Base-by-base conservation (phyloP, 2,888 invertebrate genomes). In the Dendrolimus houi region DNA sequence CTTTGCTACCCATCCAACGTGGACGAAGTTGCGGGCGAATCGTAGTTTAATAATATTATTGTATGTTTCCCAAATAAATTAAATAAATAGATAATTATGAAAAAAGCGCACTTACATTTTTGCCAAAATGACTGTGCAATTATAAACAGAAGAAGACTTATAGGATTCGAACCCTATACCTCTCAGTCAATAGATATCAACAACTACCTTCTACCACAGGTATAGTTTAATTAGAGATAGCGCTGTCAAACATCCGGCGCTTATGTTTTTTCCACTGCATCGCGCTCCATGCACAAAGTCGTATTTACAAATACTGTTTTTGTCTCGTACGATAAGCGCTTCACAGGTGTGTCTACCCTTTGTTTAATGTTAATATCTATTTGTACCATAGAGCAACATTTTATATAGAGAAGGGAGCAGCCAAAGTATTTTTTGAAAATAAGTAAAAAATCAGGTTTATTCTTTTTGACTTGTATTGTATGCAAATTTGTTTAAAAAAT, bases 231-330 rank as follows among this genome's bases (percentile, higher is more conserved):
- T 58, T 41, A 55, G 47, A 61, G 71, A 72, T 74, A 72, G 69
- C 59, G 3, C 29, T 52, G 12, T 57, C 60, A 64, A 64, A 77
- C 80, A 77, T 81, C 81, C 81, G 76, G 70, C 65, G 66, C 60
- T 60, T 60, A 55, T 64, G 59, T 65, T 63, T 65, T 53, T 65
- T 60, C 66, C 68, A 70, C 72, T 67, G 63, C 64, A 60, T 66
- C 65, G 61, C 65, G 61, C 60, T 61, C 58, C 52, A 14, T 12
- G 40, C 17, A 47, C 47, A 47, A 47, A 47, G 47, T 47, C 47
- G 47, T 47, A 47, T 47, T 47, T 47, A 47, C 47, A 47, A 47
- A 47, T 47, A 47, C 47, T 47, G 47, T 47, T 47, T 47, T 47
- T 47, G 47, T 47, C 47, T 47, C 8, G 47, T 10, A 47, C 12